Evolutionary conservation across 2,113 vertebrate genomes (phyloP).

Genomic region (Saccopteryx leptura): DNA sequence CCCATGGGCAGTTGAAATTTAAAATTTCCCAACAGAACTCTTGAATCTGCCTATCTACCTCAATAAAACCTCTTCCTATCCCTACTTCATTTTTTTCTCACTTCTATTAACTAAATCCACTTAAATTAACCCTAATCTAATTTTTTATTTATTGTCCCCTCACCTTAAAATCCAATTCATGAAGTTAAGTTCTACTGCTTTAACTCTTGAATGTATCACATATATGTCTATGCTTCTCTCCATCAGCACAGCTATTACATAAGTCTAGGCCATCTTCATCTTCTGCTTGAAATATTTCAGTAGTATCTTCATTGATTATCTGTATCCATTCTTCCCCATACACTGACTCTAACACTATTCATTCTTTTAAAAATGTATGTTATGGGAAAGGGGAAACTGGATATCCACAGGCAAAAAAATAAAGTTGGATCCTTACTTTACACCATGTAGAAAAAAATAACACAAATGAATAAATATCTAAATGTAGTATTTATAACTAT

Average conservation of each 20-base stretch:
- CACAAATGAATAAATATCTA: slow-evolving; percentile 4
- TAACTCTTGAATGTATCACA: not conserved
- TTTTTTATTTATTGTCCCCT: not conserved
- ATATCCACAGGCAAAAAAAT: not conserved
- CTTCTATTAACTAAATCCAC: not conserved
- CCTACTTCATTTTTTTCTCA: not conserved
- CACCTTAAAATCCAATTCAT: not conserved
- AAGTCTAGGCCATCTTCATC: not conserved
- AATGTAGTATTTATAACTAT: not conserved
- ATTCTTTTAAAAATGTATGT: not conserved
- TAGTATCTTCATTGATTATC: not conserved
- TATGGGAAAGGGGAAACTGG: not conserved
- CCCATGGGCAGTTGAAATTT: not conserved
- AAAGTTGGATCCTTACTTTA: not conserved
- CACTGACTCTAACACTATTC: not conserved
- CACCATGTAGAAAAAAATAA: not conserved
- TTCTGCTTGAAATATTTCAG: not conserved
- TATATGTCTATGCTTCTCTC: not conserved
- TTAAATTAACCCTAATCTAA: not conserved
- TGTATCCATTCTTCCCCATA: not conserved
- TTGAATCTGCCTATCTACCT: not conserved
- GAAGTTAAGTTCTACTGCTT: not conserved
- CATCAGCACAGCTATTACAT: not conserved
- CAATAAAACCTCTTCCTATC: not conserved
- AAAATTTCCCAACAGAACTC: slow-evolving; percentile 17